Evolutionary conservation across 2,797 vertebrate species (phyloP).

Genomic region (Sebastes variabilis): DNA sequence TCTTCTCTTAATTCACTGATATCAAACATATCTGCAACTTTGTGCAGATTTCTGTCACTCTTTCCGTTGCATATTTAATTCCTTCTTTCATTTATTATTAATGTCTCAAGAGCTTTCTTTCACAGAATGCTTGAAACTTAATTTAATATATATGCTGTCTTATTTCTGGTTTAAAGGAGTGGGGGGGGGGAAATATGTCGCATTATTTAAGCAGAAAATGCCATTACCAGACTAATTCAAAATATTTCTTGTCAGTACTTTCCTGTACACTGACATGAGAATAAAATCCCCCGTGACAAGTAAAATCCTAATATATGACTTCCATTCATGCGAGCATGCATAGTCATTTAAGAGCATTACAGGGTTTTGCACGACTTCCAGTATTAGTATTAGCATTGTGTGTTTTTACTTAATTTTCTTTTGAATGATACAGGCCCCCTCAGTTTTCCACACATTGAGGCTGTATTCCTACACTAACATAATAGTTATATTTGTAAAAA

Average conservation of each 20-base stretch:
- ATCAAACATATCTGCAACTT: conserved; percentile 60
- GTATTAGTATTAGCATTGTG: conserved; percentile 31
- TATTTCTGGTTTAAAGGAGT: conserved; percentile 30
- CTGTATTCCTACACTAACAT: not conserved
- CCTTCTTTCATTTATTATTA: conserved; percentile 58
- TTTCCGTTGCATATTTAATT: conserved; percentile 45
- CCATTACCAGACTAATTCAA: conserved; percentile 37
- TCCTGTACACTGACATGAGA: conserved; percentile 21
- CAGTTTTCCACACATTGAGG: not conserved
- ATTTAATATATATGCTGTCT: conserved; percentile 45
- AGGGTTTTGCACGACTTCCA: conserved; percentile 27
- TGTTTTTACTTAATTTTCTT: conserved; percentile 30
- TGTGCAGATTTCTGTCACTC: conserved; percentile 33
- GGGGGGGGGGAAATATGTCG: not conserved
- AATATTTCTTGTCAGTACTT: conserved; percentile 55
- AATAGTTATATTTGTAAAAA: not conserved
- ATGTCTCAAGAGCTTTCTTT: conserved; percentile 53
- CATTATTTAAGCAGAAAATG: conserved; percentile 48
- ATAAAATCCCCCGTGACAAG: conserved; percentile 45
- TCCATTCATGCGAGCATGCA: conserved; percentile 28
- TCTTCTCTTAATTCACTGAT: conserved; percentile 45
- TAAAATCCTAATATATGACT: conserved; percentile 39
- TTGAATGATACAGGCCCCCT: conserved; percentile 24
- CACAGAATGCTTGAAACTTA: conserved; percentile 40
- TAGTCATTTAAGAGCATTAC: conserved; percentile 51